A percentile compares a stretch with the other conserved stretches of the same genome.
phyloP scores from a whole-genome alignment of 1,140 invertebrate species.

The Trichonephila clavata region DNA sequence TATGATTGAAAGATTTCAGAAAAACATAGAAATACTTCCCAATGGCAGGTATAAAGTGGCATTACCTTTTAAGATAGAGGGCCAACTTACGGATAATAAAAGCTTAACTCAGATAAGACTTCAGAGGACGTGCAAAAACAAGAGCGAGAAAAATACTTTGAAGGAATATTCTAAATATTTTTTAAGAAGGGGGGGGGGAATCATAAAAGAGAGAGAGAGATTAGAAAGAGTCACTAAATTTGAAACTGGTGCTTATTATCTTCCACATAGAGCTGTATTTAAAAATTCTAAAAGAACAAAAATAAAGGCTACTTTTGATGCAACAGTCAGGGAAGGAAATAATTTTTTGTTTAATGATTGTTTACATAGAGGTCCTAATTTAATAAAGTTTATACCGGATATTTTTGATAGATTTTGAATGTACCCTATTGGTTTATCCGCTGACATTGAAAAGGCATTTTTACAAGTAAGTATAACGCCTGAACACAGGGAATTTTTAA shows the following conservation, averaged over 20 bases:
- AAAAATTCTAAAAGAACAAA: neutral
- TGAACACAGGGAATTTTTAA: no score
- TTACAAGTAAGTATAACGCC: neutral
- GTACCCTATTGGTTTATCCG: neutral
- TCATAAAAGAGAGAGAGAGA: neutral
- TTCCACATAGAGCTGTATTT: neutral
- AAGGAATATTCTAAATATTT: neutral
- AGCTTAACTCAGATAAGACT: neutral
- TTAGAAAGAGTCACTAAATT: no score
- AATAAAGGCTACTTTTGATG: neutral
- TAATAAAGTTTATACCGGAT: no score
- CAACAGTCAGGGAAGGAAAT: neutral
- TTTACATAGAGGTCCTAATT: neutral
- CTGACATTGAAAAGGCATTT: neutral
- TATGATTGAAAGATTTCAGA: neutral
- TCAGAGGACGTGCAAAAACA: neutral
- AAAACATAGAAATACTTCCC: neutral
- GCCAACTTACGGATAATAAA: neutral
- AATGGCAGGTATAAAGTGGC: neutral
- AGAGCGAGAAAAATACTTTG: no score
- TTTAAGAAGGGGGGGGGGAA: no score
- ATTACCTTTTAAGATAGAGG: neutral
- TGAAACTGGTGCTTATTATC: neutral
- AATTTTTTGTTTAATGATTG: neutral
- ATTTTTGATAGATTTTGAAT: neutral